These are phyloP conservation scores for Calliopum simillimum DNA, from an alignment of 2,888 invertebrate genomes.

Conservation along the genomic window DNA sequence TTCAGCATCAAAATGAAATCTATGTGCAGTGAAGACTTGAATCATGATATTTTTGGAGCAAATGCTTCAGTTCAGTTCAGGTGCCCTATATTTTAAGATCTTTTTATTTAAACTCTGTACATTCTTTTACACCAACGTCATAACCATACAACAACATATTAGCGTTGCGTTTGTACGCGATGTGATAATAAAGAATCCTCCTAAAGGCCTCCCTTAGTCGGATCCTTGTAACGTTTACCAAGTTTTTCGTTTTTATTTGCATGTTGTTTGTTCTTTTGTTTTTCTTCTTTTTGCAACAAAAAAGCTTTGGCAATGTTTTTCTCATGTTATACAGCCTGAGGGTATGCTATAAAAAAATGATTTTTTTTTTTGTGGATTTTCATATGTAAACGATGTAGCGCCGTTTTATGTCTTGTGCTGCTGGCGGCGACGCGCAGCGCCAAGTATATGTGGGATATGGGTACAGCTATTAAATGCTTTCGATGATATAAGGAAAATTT, in stretches of 20 bases:
- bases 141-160: too few species aligned
- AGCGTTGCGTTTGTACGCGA: conserved; percentile 5
- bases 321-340: conserved; percentile 26
- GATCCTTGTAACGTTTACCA: not conserved
- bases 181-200: conserved; percentile 20
- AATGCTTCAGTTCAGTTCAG: too few species aligned
- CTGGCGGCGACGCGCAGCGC: too few species aligned
- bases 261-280: not conserved
- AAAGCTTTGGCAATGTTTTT: not conserved
- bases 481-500: conserved; percentile 40
- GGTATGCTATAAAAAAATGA: conserved; percentile 23
- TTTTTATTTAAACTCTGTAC: too few species aligned
- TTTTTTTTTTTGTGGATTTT: not conserved
- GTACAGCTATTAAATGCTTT: conserved; percentile 29
- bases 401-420: too few species aligned
- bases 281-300: not conserved
- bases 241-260: not conserved
- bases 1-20: too few species aligned
- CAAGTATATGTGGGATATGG: too few species aligned
- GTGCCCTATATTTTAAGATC: too few species aligned
- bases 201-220: conserved; percentile 19
- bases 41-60: too few species aligned
- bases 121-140: not conserved
- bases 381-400: not conserved
- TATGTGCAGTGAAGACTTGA: too few species aligned